These are phyloP conservation scores for Hydropsyche tenuis DNA, from an alignment of 1,140 invertebrate species.

Conservation along the genomic window DNA sequence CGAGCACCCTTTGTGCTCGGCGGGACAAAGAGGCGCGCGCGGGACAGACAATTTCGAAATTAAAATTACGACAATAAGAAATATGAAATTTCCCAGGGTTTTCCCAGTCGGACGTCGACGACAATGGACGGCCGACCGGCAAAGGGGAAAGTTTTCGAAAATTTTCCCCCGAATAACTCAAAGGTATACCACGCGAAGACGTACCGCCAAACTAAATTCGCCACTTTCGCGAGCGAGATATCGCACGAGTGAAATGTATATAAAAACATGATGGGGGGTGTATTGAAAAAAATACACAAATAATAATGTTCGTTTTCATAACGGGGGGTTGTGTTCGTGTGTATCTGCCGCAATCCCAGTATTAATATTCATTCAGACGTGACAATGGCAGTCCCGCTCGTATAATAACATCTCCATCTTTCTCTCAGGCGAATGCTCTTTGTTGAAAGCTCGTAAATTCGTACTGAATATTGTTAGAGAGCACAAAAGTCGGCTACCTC, in stretches of 20 bases:
- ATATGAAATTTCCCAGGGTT: slow-evolving; percentile 48
- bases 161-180: slow-evolving; percentile 41
- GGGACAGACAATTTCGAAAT: slow-evolving; percentile 49
- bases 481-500: slow-evolving; percentile 22
- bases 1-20: slow-evolving; percentile 42
- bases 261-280: not conserved
- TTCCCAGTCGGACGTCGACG: slow-evolving; percentile 35
- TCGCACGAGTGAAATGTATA: too few relatives aligned
- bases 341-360: slow-evolving; percentile 21
- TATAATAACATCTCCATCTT: slow-evolving; percentile 40
- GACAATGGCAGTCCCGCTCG: slow-evolving; percentile 40
- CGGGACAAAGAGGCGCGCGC: slow-evolving; percentile 31
- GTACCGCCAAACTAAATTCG: too few relatives aligned
- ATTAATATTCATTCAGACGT: slow-evolving; percentile 46
- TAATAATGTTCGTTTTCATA: not conserved
- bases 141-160: slow-evolving; percentile 44
- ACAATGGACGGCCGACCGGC: slow-evolving; percentile 37
- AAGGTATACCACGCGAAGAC: too few relatives aligned
- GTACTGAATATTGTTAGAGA: slow-evolving; percentile 35
- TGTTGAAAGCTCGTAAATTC: slow-evolving; percentile 40
- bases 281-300: too few relatives aligned
- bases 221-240: too few relatives aligned
- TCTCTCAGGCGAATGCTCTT: slow-evolving; percentile 40
- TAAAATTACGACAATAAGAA: slow-evolving; percentile 51
- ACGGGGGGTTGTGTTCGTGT: not conserved